Base-by-base conservation (phyloP, 2,888 invertebrate genomes). In the Caenorhabditis sp. region DNA sequence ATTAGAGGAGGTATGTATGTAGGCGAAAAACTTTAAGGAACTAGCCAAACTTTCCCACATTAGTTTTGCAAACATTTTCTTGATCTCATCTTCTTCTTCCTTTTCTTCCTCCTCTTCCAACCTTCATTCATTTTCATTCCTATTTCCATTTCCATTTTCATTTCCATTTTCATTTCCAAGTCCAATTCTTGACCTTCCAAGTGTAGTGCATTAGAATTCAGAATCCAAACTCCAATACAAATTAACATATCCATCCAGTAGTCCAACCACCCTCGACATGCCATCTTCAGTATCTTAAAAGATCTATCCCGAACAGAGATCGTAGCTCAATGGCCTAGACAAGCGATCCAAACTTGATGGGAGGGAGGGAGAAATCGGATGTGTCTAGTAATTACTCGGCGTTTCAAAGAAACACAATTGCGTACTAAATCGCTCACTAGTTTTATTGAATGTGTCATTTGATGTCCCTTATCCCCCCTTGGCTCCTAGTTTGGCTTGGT, bases 381-480 rank as follows among this genome's bases (percentile, higher is more conserved):
- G n/a, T n/a, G 40, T 35, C 50, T 56, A 35, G 56, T 64, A 69
- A 70, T 78, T 65, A 78, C 64, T 78, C 47, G 69, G 24, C 70
- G 56, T 65, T 78, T 35, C 15, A 35, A 40, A 50, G 22, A 50
- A 69, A 77, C 69, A 69, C 69, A 70, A 78, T 65, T 56, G 60
- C n/a, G 15, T 28, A 67, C 71, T 71, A 71, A 79, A 71, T 71
- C 70, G 67, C 67, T 47, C 51, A 65, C 64, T 72, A 26, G 65
- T 79, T 71, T 71, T 53, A 71, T 79, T 79, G 71, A 79, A 79
- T 79, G 79, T 79, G 79, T 61, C 79, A 71, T 79, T 79, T 79
- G 71, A 79, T 79, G 71, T 71, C 71, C 77, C 61, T n/a, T n/a
- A n/a, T n/a, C n/a, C n/a, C n/a, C n/a, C n/a, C n/a, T n/a, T n/a